phyloP scores from a whole-genome alignment of 2,888 invertebrate genomes.

The Phragmatobia fuliginosa region DNA sequence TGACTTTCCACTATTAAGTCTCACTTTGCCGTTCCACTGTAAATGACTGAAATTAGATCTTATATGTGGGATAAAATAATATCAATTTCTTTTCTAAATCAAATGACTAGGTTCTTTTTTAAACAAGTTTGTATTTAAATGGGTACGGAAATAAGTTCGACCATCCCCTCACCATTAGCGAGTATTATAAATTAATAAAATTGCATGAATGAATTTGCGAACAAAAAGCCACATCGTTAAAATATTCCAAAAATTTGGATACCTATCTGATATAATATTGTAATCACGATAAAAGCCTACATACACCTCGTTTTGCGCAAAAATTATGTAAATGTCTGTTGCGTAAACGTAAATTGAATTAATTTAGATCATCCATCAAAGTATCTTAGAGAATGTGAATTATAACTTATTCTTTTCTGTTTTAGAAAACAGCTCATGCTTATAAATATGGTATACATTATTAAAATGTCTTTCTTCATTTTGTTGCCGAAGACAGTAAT shows the following conservation, averaged over 20 bases:
- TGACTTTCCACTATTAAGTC: not conserved
- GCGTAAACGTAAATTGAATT: constrained; percentile 67
- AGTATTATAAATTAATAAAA: constrained; percentile 1
- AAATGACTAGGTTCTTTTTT: not conserved
- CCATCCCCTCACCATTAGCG: not conserved
- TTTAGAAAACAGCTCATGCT: constrained; percentile 57
- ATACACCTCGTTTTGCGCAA: constrained; percentile 29
- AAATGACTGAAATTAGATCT: no score
- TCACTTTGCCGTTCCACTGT: no score
- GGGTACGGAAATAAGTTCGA: not conserved
- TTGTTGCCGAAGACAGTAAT: constrained; percentile 54
- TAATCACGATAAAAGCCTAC: constrained; percentile 52
- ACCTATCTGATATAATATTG: constrained; percentile 21
- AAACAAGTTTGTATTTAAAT: not conserved
- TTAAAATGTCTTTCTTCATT: constrained; percentile 66
- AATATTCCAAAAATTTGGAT: constrained; percentile 13
- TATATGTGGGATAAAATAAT: no score
- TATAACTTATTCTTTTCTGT: constrained; percentile 50
- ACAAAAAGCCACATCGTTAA: constrained; percentile 9
- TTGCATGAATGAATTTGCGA: constrained; percentile 2
- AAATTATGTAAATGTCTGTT: constrained; percentile 48
- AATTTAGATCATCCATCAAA: constrained; percentile 76
- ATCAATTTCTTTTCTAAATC: no score
- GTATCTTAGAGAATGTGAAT: constrained; percentile 62
- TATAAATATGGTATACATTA: constrained; percentile 49